Percentiles rank a stretch among this genome's conserved stretches.
phyloP scores from a whole-genome alignment of 1,140 invertebrate species.

The Eurosta solidaginis region DNA sequence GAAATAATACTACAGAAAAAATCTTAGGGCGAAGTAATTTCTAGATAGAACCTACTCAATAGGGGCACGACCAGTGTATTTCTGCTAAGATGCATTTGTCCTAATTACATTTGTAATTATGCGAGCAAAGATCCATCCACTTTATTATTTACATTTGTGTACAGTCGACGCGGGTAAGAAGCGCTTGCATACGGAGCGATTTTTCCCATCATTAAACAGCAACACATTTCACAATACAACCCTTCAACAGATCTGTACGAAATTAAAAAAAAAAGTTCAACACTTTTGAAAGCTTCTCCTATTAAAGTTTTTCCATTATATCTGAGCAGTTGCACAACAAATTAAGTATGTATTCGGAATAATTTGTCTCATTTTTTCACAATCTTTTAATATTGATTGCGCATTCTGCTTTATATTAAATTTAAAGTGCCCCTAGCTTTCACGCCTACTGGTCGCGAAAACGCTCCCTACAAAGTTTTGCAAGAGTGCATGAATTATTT shows the following conservation, averaged over 20 bases:
- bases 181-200: background rate
- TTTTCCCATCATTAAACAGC: constrained; percentile 24
- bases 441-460: constrained; percentile 2
- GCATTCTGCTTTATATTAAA: background rate
- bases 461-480: background rate
- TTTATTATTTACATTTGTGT: background rate
- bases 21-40: too few species aligned
- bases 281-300: background rate
- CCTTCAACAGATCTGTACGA: too few species aligned
- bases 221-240: background rate
- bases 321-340: background rate
- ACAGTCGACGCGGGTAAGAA: background rate
- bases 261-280: background rate
- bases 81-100: background rate
- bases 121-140: background rate
- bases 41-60: too few species aligned
- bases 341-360: background rate
- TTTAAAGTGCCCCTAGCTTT: background rate
- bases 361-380: background rate
- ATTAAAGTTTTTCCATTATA: background rate
- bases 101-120: background rate
- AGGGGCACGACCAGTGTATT: too few species aligned
- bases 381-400: background rate
- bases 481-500: background rate
- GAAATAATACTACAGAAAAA: too few species aligned